phyloP scores from a whole-genome alignment of 2,113 vertebrate genomes.

The Hypanus sabinus region DNA sequence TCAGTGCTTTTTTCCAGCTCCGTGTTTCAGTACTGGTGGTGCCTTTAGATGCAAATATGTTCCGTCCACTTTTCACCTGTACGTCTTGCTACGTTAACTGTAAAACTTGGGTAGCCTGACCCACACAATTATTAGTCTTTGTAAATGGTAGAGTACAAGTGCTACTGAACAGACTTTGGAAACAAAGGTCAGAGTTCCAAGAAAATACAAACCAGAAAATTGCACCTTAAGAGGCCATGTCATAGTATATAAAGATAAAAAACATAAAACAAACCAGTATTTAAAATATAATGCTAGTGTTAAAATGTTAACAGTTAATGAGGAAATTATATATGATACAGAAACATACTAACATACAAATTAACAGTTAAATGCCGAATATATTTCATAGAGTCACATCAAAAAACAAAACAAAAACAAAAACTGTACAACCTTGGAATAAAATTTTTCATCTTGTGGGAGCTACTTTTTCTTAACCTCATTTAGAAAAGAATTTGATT shows the following conservation, averaged over 20 bases:
- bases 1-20: slow-evolving; percentile 68
- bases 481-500: slow-evolving; percentile 37
- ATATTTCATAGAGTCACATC: slow-evolving; percentile 82
- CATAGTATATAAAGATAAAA: slow-evolving; percentile 47
- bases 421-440: slow-evolving; percentile 80
- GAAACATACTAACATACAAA: slow-evolving; percentile 76
- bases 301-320: slow-evolving; percentile 69
- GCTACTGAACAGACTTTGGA: slow-evolving; percentile 56
- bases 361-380: slow-evolving; percentile 77
- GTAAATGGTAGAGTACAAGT: slow-evolving; percentile 52
- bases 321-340: slow-evolving; percentile 61
- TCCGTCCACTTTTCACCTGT: slow-evolving; percentile 36
- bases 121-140: slow-evolving; percentile 49
- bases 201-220: slow-evolving; percentile 53
- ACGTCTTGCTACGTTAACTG: slow-evolving; percentile 37
- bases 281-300: slow-evolving; percentile 82
- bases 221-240: slow-evolving; percentile 67
- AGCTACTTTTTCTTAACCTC: slow-evolving; percentile 35
- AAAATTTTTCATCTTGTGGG: slow-evolving; percentile 38
- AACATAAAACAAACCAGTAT: slow-evolving; percentile 49
- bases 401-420: slow-evolving; percentile 67
- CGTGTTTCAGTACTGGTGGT: slow-evolving; percentile 63
- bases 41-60: slow-evolving; percentile 46
- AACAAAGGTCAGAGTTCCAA: slow-evolving; percentile 52
- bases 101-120: slow-evolving; percentile 43